These are phyloP conservation scores for Matsumurasca onukii DNA, from an alignment of 1,140 invertebrate genomes.

Conservation along the genomic window DNA sequence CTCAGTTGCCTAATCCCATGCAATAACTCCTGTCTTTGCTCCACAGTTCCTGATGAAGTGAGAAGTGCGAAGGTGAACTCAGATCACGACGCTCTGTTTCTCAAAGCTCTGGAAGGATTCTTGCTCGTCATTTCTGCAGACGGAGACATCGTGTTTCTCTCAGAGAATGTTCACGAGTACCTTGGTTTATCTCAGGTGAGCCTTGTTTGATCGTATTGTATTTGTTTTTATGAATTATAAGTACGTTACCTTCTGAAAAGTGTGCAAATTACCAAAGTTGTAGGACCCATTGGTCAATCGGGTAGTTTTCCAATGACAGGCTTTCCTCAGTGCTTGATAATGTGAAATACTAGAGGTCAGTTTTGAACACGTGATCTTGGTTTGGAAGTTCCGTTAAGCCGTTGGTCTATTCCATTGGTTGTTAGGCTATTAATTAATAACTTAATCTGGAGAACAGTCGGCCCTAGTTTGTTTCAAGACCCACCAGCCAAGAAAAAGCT, in stretches of 20 bases:
- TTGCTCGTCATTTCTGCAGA: conserved; percentile 80
- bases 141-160: conserved; percentile 88
- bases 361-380: too few species aligned
- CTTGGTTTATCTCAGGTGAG: conserved; percentile 86
- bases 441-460: too few species aligned
- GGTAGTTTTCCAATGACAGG: neutral
- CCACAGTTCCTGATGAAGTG: conserved; percentile 49
- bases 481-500: too few species aligned
- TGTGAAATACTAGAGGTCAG: too few species aligned
- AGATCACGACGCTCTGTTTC: conserved; percentile 59
- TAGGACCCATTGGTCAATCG: too few species aligned
- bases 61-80: conserved; percentile 38
- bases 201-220: neutral
- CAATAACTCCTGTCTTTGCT: too few species aligned
- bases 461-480: too few species aligned
- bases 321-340: too few species aligned
- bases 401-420: too few species aligned
- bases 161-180: conserved; percentile 86
- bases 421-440: too few species aligned
- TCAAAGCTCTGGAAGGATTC: conserved; percentile 87
- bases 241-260: conserved; percentile 4
- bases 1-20: too few species aligned
- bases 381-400: too few species aligned
- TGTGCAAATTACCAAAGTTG: neutral
- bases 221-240: conserved; percentile 3